A percentile compares a stretch with the other conserved stretches of the same genome.
These are phyloP conservation scores for Drosophila pruinosa DNA, from an alignment of 1,140 invertebrate genomes.

Conservation along the genomic window DNA sequence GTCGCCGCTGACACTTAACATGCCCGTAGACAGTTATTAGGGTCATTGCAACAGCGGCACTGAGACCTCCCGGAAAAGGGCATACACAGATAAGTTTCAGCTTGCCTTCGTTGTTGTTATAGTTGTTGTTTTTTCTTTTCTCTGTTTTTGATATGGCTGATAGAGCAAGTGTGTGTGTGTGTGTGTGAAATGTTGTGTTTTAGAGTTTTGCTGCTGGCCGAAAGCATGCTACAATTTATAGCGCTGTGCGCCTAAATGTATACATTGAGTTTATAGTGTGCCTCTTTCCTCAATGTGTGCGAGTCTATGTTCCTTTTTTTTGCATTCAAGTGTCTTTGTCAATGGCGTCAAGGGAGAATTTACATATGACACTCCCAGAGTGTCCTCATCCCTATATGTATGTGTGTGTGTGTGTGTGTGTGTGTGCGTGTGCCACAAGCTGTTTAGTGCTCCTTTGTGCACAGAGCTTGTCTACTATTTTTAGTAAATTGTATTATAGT, in stretches of 20 bases:
- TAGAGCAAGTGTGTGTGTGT: neutral
- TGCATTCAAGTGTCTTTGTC: conserved; percentile 70
- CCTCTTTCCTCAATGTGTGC: conserved; percentile 34
- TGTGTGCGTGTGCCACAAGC: conserved; percentile 45
- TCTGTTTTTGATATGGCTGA: conserved; percentile 17
- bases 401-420: conserved; percentile 16
- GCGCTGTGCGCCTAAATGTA: conserved; percentile 68
- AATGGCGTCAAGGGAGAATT: conserved; percentile 78
- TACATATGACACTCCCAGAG: conserved; percentile 73
- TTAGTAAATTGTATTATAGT: conserved; percentile 81
- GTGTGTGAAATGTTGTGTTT: conserved; percentile 50
- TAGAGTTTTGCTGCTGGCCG: conserved; percentile 61
- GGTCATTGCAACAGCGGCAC: conserved; percentile 52
- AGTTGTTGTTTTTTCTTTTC: conserved; percentile 13
- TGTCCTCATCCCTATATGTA: conserved; percentile 2
- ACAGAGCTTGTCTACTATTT: conserved; percentile 66
- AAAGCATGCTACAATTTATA: conserved; percentile 74
- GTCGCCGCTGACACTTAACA: conserved; percentile 79
- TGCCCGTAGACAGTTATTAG: conserved; percentile 80
- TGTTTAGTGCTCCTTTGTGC: conserved; percentile 72
- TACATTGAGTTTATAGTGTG: conserved; percentile 73
- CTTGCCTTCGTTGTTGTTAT: neutral
- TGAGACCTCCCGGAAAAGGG: conserved; percentile 18
- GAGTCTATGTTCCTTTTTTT: conserved; percentile 27
- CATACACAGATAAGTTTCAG: conserved; percentile 44